These are phyloP conservation scores for Benthosema pterotum DNA, from an alignment of 2,797 vertebrate species.

Conservation along the genomic window DNA sequence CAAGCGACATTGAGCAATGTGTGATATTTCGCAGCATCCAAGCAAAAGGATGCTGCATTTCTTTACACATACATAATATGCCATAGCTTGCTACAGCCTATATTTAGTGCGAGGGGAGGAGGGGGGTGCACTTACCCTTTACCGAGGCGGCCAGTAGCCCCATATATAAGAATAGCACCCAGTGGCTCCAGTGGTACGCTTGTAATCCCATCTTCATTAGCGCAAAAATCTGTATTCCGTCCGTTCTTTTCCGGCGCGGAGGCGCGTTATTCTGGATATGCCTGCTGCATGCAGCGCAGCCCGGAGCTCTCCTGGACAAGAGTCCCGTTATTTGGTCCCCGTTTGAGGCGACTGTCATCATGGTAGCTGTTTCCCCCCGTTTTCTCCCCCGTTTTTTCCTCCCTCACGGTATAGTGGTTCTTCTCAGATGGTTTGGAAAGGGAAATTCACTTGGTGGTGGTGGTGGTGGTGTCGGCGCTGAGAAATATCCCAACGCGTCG, in stretches of 20 bases:
- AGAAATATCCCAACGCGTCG: conserved; percentile 95
- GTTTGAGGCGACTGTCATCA: conserved; percentile 79
- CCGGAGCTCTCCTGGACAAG: conserved; percentile 74
- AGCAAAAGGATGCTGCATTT: conserved; percentile 26
- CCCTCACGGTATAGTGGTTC: conserved; percentile 65
- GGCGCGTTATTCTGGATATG: conserved; percentile 61
- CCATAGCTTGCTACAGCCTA: too few species aligned
- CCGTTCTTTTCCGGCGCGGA: conserved; percentile 80
- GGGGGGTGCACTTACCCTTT: conserved; percentile 86
- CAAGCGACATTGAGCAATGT: background rate
- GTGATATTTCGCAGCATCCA: background rate
- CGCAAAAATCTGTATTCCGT: conserved; percentile 85
- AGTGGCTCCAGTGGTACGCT: conserved; percentile 88
- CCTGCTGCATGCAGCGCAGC: conserved; percentile 84
- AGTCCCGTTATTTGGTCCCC: conserved; percentile 75
- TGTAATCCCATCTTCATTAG: conserved; percentile 85
- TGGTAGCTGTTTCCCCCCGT: conserved; percentile 60
- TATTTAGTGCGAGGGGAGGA: conserved; percentile 32
- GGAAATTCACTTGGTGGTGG: conserved; percentile 73
- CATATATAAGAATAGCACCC: conserved; percentile 84
- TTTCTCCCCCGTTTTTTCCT: background rate
- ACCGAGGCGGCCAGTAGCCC: conserved; percentile 87
- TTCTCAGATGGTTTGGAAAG: conserved; percentile 78
- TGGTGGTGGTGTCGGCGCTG: conserved; percentile 76
- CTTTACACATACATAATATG: conserved; percentile 11